Evolutionary conservation across 2,797 vertebrate genomes (phyloP), one percentile per base, ranked within the genome.

Genomic region (Leptatherina wallacei): DNA sequence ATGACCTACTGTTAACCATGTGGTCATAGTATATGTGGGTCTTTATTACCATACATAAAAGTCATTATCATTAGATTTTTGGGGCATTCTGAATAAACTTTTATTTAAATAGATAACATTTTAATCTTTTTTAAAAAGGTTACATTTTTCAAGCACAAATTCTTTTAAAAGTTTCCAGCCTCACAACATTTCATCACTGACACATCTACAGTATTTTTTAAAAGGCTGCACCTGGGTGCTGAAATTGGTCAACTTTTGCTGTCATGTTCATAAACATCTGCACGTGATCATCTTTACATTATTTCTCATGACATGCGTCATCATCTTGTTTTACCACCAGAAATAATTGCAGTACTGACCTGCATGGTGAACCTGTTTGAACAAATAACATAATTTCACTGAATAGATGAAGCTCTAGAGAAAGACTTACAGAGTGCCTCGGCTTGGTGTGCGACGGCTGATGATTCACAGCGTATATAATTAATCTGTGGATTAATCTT

Each of bases 391-490:
- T 38, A 3, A 24, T 86, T 85, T 79, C 75, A 79, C 89, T 73
- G 72, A 83, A 83, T n/a, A 69, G 49, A 69, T 51, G 58, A 71
- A 78, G 61, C 68, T 65, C 49, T 55, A 36, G 42, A 80, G 56
- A 18, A 62, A 72, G 77, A 84, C 82, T 83, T 74, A 61, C 77
- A 20, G 47, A 6, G 65, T 80, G 60, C 68, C 24, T 72, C 4
- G 8, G 54, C 72, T 79, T 55, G 67, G 75, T 56, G 64, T 62
- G 59, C 33, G 51, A 38, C 55, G 7, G 56, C 30, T 35, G 29
- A 67, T 73, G 67, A 83, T 78, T 84, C 69, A 77, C 63, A 61
- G 38, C 5, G 44, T 71, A 61, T 75, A 72, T 82, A 85, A 92
- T 90, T 88, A 87, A 84, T 80, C 61, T 54, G 35, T 66, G 59